Evolutionary conservation across 2,113 vertebrate species (phyloP).

Genomic region (Clarias macrocephalus): DNA sequence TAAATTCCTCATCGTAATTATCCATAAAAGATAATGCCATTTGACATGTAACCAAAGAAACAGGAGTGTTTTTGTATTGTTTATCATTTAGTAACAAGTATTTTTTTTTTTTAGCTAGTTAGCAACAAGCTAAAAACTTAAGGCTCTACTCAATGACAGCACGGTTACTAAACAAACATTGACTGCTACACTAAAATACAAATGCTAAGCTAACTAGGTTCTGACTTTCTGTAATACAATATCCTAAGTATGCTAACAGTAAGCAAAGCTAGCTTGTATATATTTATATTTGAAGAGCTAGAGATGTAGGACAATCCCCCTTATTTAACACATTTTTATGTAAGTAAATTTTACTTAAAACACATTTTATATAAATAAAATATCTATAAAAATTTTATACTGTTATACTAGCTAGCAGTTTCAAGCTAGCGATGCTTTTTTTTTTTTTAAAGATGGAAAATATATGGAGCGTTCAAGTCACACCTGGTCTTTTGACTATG

Average conservation of each 20-base stretch:
- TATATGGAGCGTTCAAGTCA: background rate
- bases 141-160: background rate
- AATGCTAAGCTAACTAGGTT: background rate
- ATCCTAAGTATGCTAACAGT: background rate
- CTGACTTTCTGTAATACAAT: background rate
- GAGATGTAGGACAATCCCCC: background rate
- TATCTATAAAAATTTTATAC: background rate
- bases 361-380: too few relatives aligned
- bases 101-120: background rate
- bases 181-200: background rate
- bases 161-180: background rate
- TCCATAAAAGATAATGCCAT: background rate
- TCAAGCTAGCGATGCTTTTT: background rate
- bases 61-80: background rate
- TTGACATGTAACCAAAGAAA: too few relatives aligned
- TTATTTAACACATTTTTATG: background rate
- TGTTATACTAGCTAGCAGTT: background rate
- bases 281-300: background rate
- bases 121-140: background rate
- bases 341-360: too few relatives aligned
- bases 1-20: background rate
- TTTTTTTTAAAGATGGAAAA: background rate
- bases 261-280: background rate
- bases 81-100: background rate
- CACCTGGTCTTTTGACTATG: too few relatives aligned